Conservation (phyloP, 2,113 vertebrate genomes). For the Felis catus region DNA sequence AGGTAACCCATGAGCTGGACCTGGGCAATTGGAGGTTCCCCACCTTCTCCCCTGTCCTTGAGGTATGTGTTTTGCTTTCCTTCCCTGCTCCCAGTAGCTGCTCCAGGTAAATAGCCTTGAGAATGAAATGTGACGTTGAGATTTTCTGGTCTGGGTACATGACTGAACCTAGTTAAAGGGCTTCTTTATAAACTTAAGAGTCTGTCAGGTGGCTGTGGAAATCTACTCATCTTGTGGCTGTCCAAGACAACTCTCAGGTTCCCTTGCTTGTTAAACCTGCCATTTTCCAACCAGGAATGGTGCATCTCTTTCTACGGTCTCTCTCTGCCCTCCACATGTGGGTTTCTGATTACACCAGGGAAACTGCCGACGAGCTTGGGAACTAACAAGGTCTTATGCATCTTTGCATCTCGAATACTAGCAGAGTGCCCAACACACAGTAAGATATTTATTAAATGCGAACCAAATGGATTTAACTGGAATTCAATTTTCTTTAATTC, state of each 20-base stretch:
- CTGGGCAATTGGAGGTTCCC: background rate
- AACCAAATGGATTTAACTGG: background rate
- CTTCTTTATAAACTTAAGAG: background rate
- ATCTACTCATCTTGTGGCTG: background rate
- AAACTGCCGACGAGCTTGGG: background rate
- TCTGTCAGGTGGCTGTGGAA: background rate
- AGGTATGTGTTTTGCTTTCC: background rate
- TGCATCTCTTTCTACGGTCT: background rate
- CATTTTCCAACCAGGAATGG: background rate
- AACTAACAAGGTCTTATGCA: background rate
- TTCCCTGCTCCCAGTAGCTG: background rate
- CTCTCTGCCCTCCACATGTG: background rate
- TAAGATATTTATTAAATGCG: background rate
- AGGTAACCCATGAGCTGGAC: background rate
- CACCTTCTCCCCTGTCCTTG: background rate
- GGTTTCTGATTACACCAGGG: background rate
- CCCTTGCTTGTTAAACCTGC: background rate
- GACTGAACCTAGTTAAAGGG: background rate
- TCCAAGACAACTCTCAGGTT: background rate
- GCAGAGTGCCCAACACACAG: background rate
- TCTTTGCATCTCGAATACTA: background rate
- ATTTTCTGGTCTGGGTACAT: background rate
- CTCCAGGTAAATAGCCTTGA: background rate
- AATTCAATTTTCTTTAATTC: slow-evolving; percentile 1
- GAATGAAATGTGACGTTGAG: background rate